A percentile compares a stretch with the other conserved stretches of the same genome.
Conservation (phyloP, 2,797 vertebrate species). For the Podarcis siculus region DNA sequence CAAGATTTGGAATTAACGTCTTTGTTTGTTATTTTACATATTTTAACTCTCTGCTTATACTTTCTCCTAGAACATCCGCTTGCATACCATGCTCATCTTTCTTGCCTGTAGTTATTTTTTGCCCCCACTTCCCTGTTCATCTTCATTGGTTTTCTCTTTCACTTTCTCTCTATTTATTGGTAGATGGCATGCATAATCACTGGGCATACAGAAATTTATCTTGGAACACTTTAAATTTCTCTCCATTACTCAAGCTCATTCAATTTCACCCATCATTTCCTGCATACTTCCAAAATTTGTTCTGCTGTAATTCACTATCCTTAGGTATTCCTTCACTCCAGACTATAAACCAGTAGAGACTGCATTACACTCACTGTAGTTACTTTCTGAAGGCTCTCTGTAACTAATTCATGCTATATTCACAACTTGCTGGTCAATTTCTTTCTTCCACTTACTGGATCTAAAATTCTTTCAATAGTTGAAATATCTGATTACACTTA, state of each 20-base stretch:
- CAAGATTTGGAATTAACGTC: no score
- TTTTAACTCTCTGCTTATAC: slow-evolving; percentile 3
- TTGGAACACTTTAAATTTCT: slow-evolving; percentile 58
- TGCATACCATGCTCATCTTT: not conserved
- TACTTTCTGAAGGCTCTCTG: not conserved
- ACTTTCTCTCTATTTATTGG: slow-evolving; percentile 27
- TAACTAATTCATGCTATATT: slow-evolving; percentile 1
- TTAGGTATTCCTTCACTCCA: slow-evolving; percentile 35
- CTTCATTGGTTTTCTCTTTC: not conserved
- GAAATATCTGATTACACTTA: not conserved
- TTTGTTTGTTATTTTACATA: not conserved
- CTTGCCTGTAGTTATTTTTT: slow-evolving; percentile 12
- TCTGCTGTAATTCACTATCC: slow-evolving; percentile 51
- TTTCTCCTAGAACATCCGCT: not conserved
- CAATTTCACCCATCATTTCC: slow-evolving; percentile 66
- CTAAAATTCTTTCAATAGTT: not conserved
- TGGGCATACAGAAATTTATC: slow-evolving; percentile 51
- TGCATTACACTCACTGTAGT: slow-evolving; percentile 18
- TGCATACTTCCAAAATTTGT: slow-evolving; percentile 49
- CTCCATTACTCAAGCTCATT: slow-evolving; percentile 60
- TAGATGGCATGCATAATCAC: slow-evolving; percentile 35
- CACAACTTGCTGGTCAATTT: not conserved
- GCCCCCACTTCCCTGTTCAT: slow-evolving; percentile 14
- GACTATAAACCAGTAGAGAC: slow-evolving; percentile 26
- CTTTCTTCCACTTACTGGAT: not conserved